Evolutionary conservation across 2,113 vertebrate genomes (phyloP).

Genomic region (Gallinago undulata): DNA sequence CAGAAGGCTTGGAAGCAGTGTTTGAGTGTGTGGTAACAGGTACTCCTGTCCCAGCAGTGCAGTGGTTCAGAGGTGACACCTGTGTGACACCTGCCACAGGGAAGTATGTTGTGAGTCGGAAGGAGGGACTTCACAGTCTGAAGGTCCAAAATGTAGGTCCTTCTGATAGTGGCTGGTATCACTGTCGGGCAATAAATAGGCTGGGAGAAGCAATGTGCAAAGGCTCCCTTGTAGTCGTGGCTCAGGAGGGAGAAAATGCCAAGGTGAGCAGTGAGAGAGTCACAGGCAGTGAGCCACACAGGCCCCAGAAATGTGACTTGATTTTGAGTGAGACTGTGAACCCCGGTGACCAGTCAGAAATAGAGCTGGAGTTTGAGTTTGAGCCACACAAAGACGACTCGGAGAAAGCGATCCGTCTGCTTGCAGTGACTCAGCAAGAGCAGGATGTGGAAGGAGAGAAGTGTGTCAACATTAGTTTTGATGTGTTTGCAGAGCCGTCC

Average conservation of each 20-base stretch:
- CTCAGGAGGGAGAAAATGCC: slow-evolving; percentile 62
- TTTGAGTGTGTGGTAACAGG: slow-evolving; percentile 95
- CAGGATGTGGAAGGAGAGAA: slow-evolving; percentile 78
- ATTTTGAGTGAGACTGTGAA: slow-evolving; percentile 76
- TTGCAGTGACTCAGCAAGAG: slow-evolving; percentile 79
- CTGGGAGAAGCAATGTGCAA: slow-evolving; percentile 89
- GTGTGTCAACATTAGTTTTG: slow-evolving; percentile 80
- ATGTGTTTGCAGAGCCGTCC: slow-evolving; percentile 81
- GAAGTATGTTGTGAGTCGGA: slow-evolving; percentile 83
- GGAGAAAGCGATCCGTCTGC: slow-evolving; percentile 76
- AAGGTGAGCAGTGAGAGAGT: slow-evolving; percentile 64
- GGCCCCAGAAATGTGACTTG: slow-evolving; percentile 79
- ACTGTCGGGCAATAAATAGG: slow-evolving; percentile 85
- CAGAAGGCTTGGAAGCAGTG: slow-evolving; percentile 83
- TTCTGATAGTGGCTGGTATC: slow-evolving; percentile 86
- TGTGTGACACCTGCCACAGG: slow-evolving; percentile 78
- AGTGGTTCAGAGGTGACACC: slow-evolving; percentile 88
- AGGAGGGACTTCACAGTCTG: slow-evolving; percentile 87
- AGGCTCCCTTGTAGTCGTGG: slow-evolving; percentile 81
- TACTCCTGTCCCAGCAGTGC: slow-evolving; percentile 85
- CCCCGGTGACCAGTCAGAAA: slow-evolving; percentile 81
- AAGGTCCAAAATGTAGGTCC: slow-evolving; percentile 77
- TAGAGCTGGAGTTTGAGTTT: slow-evolving; percentile 87
- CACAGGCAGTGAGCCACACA: slow-evolving; percentile 62
- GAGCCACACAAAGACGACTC: slow-evolving; percentile 76